phyloP scores from a whole-genome alignment of 1,140 invertebrate genomes.

The Chionoecetes opilio region DNA sequence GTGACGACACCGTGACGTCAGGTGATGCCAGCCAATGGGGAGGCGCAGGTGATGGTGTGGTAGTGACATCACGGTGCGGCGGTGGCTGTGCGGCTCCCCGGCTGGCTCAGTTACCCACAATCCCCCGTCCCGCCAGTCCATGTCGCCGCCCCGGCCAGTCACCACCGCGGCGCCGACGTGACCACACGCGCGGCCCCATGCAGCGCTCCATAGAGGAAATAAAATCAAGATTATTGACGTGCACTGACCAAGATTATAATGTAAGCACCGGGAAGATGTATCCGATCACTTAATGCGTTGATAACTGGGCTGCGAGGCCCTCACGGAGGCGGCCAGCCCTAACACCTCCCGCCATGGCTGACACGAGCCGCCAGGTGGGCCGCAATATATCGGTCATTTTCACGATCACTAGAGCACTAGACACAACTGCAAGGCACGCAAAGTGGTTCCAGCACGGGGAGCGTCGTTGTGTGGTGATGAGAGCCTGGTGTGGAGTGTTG shows the following conservation, averaged over 20 bases:
- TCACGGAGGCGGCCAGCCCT: constrained; percentile 64
- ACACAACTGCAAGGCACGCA: constrained; percentile 58
- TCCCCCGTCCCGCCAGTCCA: constrained; percentile 81
- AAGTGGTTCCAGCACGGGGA: constrained; percentile 75
- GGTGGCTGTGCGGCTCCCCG: constrained; percentile 79
- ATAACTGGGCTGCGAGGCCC: constrained; percentile 48
- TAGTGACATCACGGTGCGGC: constrained; percentile 79
- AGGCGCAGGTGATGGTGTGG: constrained; percentile 66
- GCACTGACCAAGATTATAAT: constrained; percentile 80
- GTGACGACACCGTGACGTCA: constrained; percentile 68
- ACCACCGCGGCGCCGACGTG: constrained; percentile 81
- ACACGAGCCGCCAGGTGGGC: constrained; percentile 78
- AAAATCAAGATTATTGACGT: constrained; percentile 81
- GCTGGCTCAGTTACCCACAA: constrained; percentile 81
- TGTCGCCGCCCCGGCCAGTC: constrained; percentile 81
- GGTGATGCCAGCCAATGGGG: constrained; percentile 62
- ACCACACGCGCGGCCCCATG: constrained; percentile 81
- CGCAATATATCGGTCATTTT: constrained; percentile 68
- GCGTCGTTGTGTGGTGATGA: constrained; percentile 69
- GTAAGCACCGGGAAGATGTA: constrained; percentile 75
- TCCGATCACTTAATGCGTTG: constrained; percentile 61
- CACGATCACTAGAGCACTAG: constrained; percentile 61
- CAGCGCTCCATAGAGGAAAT: constrained; percentile 81
- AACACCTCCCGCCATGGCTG: constrained; percentile 75
- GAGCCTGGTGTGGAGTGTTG: constrained; percentile 68